Percentiles rank a stretch among this genome's conserved stretches.
These are phyloP conservation scores for Nemapogon koenigi DNA, from an alignment of 2,888 invertebrate species.

Conservation along the genomic window DNA sequence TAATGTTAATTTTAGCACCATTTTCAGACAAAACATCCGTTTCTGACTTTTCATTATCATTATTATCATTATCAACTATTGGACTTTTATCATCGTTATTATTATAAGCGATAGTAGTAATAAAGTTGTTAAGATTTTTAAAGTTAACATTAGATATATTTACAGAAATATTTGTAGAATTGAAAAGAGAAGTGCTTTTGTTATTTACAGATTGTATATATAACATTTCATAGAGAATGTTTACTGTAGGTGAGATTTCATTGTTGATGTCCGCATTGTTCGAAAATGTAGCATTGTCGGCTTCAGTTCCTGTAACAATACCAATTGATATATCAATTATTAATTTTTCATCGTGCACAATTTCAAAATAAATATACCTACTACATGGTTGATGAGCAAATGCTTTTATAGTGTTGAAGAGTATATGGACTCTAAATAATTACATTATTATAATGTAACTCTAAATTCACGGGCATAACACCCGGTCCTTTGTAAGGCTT, in stretches of 20 bases:
- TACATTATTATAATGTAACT: no score
- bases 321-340: no score
- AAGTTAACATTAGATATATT: constrained; percentile 21
- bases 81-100: constrained; percentile 13
- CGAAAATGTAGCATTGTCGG: constrained; percentile 34
- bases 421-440: no score
- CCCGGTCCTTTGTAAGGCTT: no score
- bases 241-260: constrained; percentile 37
- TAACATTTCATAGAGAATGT: constrained; percentile 52
- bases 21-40: constrained; percentile 7
- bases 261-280: constrained; percentile 24
- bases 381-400: no score
- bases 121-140: constrained; percentile 24
- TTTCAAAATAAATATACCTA: no score
- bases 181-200: constrained; percentile 34
- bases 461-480: no score
- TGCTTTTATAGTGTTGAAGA: no score
- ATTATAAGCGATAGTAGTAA: background rate
- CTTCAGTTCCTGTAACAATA: constrained; percentile 41
- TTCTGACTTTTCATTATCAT: constrained; percentile 19
- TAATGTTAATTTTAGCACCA: constrained; percentile 29
- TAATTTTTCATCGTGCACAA: no score
- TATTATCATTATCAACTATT: constrained; percentile 14
- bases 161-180: constrained; percentile 26
- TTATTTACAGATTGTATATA: constrained; percentile 19